Percentiles rank a stretch among this genome's conserved stretches.
Evolutionary conservation across 1,140 invertebrate species (phyloP).

Genomic region (Heliconius melpomene): DNA sequence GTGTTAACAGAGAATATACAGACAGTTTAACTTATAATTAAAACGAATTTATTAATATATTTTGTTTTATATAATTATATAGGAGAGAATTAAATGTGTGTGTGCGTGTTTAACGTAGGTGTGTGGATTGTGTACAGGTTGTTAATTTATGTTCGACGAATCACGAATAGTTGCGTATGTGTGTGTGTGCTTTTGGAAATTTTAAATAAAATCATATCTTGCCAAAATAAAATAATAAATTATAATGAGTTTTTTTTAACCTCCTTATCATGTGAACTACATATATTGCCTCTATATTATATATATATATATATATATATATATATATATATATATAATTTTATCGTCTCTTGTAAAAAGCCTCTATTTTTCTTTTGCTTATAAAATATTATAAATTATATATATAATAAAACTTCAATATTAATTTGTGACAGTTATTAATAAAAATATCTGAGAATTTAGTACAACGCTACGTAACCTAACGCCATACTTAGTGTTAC

Average conservation of each 20-base stretch:
- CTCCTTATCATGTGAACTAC: not conserved
- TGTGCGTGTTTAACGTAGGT: conserved; percentile 29
- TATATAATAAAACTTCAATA: too few relatives aligned
- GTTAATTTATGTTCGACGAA: conserved; percentile 44
- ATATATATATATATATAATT: too few relatives aligned
- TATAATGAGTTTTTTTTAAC: not conserved
- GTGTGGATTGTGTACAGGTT: conserved; percentile 27
- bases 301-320: too few relatives aligned
- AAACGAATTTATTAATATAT: conserved; percentile 62
- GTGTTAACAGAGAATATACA: not conserved
- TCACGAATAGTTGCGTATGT: conserved; percentile 11
- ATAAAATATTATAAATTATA: too few relatives aligned
- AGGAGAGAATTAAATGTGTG: conserved; percentile 24
- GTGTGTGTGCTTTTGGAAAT: conserved; percentile 8
- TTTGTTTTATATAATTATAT: conserved; percentile 40
- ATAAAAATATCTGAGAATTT: too few relatives aligned
- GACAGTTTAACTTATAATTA: conserved; percentile 12
- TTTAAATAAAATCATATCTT: conserved; percentile 32
- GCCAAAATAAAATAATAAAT: conserved; percentile 18
- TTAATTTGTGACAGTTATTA: too few relatives aligned
- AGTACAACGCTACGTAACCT: too few relatives aligned
- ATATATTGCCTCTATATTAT: too few relatives aligned
- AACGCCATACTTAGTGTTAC: too few relatives aligned
- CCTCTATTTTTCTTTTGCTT: too few relatives aligned
- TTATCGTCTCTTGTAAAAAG: too few relatives aligned